Conservation (phyloP, 2,113 vertebrate genomes). For the Phyllostomus hastatus region DNA sequence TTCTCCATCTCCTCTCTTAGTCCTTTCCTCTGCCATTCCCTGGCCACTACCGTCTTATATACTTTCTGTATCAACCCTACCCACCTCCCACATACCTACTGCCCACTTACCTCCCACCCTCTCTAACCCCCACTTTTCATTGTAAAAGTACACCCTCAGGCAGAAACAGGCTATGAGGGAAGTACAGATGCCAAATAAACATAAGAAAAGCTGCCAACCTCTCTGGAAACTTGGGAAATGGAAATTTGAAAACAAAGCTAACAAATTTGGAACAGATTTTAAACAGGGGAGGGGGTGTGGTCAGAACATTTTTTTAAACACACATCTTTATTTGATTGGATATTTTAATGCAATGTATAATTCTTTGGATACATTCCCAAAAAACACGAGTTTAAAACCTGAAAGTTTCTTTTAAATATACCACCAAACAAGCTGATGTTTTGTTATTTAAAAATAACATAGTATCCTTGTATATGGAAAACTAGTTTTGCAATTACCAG, state of each 20-base stretch:
- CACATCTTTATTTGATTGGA: neutral
- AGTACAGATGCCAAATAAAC: neutral
- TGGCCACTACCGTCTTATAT: neutral
- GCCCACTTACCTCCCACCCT: neutral
- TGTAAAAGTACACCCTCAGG: neutral
- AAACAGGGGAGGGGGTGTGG: neutral
- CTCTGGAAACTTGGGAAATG: neutral
- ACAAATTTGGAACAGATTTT: neutral
- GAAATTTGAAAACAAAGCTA: conserved; percentile 6
- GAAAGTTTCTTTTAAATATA: neutral
- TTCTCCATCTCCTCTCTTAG: neutral
- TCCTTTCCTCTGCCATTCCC: too few relatives aligned
- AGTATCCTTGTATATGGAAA: neutral
- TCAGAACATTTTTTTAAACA: neutral
- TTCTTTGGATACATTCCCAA: neutral
- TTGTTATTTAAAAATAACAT: neutral
- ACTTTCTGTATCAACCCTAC: neutral
- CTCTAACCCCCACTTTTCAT: neutral
- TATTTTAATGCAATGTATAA: conserved; percentile 8
- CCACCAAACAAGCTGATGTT: neutral
- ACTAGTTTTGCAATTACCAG: neutral
- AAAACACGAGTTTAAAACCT: neutral
- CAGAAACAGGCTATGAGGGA: neutral
- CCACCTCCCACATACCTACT: neutral
- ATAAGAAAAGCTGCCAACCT: neutral